A percentile compares a stretch with the other conserved stretches of the same genome.
Evolutionary conservation across 2,113 vertebrate genomes (phyloP).

Genomic region (Pseudopipra pipra): DNA sequence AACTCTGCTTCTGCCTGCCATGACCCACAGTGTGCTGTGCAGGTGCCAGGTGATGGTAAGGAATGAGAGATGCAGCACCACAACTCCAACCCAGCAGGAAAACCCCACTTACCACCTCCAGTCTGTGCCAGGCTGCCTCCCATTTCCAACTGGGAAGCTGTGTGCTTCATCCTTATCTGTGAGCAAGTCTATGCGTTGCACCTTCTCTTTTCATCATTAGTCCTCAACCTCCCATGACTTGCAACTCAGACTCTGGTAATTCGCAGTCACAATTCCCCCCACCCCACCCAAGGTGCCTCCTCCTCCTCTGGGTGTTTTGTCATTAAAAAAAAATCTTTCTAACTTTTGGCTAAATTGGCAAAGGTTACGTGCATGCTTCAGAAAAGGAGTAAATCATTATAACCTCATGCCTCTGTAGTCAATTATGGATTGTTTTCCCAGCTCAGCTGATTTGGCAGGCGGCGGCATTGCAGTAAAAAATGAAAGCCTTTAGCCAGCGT

Average conservation of each 20-base stretch:
- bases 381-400: conserved; percentile 52
- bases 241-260: neutral
- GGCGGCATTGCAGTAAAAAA: conserved; percentile 2
- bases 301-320: neutral
- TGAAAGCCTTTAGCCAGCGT: neutral
- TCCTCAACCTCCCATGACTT: neutral
- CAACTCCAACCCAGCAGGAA: neutral
- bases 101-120: neutral
- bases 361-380: conserved; percentile 29
- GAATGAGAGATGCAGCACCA: neutral
- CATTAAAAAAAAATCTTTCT: conserved; percentile 13
- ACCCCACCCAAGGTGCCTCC: neutral
- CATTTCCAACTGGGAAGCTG: neutral
- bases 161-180: neutral
- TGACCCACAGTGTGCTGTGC: neutral
- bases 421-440: conserved; percentile 62
- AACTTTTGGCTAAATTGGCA: conserved; percentile 46
- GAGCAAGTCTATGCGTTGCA: neutral
- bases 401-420: conserved; percentile 57
- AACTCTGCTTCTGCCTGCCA: neutral
- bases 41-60: neutral
- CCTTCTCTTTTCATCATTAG: neutral
- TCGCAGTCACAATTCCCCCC: neutral
- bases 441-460: conserved; percentile 54
- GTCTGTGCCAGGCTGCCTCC: neutral